Conservation (phyloP, 2,113 vertebrate species). For the Amphiprion percula region DNA sequence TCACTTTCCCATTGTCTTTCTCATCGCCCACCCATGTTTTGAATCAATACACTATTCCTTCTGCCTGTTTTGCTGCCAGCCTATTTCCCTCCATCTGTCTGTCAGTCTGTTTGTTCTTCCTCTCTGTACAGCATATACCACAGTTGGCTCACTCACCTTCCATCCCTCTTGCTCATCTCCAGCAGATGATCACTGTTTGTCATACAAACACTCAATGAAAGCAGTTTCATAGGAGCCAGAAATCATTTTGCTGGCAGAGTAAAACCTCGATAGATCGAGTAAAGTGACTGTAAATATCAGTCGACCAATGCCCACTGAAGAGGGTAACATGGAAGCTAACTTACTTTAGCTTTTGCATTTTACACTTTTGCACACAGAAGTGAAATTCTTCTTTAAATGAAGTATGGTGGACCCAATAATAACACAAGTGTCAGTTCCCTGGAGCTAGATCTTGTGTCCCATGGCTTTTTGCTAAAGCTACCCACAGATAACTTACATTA, state of each 20-base stretch:
- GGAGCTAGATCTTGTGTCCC: background rate
- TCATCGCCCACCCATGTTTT: conserved; percentile 38
- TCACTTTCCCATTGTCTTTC: conserved; percentile 36
- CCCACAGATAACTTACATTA: conserved; percentile 27
- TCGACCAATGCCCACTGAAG: conserved; percentile 4
- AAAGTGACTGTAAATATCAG: conserved; percentile 25
- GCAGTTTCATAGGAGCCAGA: conserved; percentile 17
- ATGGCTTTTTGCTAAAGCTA: conserved; percentile 14
- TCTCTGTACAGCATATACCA: conserved; percentile 37
- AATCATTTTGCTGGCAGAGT: background rate
- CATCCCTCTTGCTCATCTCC: conserved; percentile 43
- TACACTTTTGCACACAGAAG: background rate
- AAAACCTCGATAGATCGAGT: conserved; percentile 10
- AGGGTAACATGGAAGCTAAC: background rate
- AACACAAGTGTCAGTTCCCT: conserved; percentile 1
- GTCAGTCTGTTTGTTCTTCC: conserved; percentile 57
- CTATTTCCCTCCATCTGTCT: conserved; percentile 62
- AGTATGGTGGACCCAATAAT: background rate
- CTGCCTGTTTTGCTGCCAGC: conserved; percentile 46
- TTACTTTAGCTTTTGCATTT: background rate
- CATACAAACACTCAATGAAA: conserved; percentile 31
- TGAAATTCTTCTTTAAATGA: conserved; percentile 16
- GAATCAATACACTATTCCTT: conserved; percentile 51
- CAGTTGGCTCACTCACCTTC: conserved; percentile 44
- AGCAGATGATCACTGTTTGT: conserved; percentile 58